Percentiles rank a stretch among this genome's conserved stretches.
Evolutionary conservation across 2,888 invertebrate species (phyloP).

Genomic region (Tortrix viridana): DNA sequence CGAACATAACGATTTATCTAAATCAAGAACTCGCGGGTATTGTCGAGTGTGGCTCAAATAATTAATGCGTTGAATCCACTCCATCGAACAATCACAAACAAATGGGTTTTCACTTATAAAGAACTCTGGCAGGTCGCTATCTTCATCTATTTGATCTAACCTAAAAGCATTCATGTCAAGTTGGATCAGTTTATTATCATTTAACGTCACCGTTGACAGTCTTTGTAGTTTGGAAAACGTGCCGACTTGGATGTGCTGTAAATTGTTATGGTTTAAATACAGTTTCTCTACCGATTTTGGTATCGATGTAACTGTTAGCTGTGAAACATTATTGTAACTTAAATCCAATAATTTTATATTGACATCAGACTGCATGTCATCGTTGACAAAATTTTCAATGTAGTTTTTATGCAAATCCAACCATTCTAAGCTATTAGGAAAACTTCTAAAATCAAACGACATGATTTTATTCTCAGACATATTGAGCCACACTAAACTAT

Average conservation of each 20-base stretch:
- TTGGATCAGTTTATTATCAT: slow-evolving; percentile 89
- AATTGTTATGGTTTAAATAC: slow-evolving; percentile 89
- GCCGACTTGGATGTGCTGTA: slow-evolving; percentile 87
- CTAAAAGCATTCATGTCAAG: slow-evolving; percentile 90
- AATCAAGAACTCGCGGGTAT: slow-evolving; percentile 91
- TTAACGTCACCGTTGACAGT: slow-evolving; percentile 89
- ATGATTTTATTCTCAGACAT: slow-evolving; percentile 90
- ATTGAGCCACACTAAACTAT: slow-evolving; percentile 90
- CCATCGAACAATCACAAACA: slow-evolving; percentile 94
- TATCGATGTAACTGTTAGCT: slow-evolving; percentile 87
- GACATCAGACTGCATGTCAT: slow-evolving; percentile 79
- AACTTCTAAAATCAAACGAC: slow-evolving; percentile 90
- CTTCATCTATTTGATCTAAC: slow-evolving; percentile 86
- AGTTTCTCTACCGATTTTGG: slow-evolving; percentile 89
- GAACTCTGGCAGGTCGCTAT: slow-evolving; percentile 90
- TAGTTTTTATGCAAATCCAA: slow-evolving; percentile 91
- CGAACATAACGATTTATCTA: slow-evolving; percentile 90
- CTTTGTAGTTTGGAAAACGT: slow-evolving; percentile 88
- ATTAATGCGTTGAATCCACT: slow-evolving; percentile 93
- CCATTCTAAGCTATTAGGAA: slow-evolving; percentile 90
- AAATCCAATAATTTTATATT: slow-evolving; percentile 89
- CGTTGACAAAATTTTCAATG: slow-evolving; percentile 86
- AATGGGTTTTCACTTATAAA: slow-evolving; percentile 93
- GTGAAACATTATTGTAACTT: slow-evolving; percentile 88
- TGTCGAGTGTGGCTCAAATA: slow-evolving; percentile 89